Evolutionary conservation across 2,888 invertebrate genomes (phyloP).

Genomic region (Mactromeris polynyma): DNA sequence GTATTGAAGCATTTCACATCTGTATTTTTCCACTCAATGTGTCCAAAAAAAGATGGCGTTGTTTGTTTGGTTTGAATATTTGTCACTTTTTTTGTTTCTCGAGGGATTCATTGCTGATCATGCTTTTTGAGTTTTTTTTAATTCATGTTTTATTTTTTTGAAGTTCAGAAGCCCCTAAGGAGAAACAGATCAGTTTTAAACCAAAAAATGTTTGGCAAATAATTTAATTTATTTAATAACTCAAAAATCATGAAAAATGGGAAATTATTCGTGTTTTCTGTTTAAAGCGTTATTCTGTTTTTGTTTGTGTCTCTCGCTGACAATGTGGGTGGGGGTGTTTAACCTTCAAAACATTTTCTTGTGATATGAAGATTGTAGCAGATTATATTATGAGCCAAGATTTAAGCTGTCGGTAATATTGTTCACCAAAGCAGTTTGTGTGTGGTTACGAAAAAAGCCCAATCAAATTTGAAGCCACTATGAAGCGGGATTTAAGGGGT

Average conservation of each 20-base stretch:
- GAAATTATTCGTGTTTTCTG: not conserved
- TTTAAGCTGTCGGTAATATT: no score
- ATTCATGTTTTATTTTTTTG: not conserved
- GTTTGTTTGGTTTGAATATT: not conserved
- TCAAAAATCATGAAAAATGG: not conserved
- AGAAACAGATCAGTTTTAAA: not conserved
- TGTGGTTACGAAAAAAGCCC: no score
- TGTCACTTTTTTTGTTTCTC: slow-evolving; percentile 7
- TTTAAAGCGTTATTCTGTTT: not conserved
- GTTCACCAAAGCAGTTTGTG: no score
- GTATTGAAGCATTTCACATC: slow-evolving; percentile 14
- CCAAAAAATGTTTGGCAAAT: not conserved
- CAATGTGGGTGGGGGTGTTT: no score
- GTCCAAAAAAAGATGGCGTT: not conserved
- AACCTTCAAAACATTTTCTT: no score
- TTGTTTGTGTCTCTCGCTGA: no score
- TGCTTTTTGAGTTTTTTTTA: not conserved
- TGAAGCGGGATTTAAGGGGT: no score
- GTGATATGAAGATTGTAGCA: no score
- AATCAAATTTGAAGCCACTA: no score
- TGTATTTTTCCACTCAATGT: not conserved
- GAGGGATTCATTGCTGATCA: not conserved
- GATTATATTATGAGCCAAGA: no score
- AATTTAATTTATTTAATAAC: not conserved
- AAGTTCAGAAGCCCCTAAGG: not conserved